A percentile compares a stretch with the other conserved stretches of the same genome.
Conservation (phyloP, 2,113 vertebrate species). For the Struthidea cinerea region DNA sequence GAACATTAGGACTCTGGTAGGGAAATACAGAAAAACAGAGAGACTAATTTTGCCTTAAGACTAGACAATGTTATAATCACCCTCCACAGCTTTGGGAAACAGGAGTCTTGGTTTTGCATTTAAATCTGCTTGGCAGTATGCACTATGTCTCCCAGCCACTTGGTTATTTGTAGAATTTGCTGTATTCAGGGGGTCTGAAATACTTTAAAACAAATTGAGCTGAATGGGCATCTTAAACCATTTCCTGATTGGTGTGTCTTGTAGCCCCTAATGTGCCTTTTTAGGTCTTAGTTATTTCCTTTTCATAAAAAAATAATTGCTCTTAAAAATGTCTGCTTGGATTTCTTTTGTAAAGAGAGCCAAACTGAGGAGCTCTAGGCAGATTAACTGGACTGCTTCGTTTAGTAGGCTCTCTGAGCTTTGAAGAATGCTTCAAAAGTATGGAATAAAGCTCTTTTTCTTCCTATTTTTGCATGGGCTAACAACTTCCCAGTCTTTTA, state of each 20-base stretch:
- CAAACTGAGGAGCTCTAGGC: slow-evolving; percentile 34
- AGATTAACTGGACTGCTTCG: slow-evolving; percentile 60
- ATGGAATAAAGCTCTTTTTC: slow-evolving; percentile 65
- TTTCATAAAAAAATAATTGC: slow-evolving; percentile 68
- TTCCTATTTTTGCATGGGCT: slow-evolving; percentile 45
- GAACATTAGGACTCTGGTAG: neutral
- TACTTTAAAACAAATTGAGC: slow-evolving; percentile 48
- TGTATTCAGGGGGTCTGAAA: slow-evolving; percentile 48
- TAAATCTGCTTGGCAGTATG: slow-evolving; percentile 46
- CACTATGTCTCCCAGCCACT: neutral
- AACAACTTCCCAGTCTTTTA: slow-evolving; percentile 63
- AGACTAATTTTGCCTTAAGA: slow-evolving; percentile 8
- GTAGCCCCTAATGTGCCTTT: slow-evolving; percentile 44
- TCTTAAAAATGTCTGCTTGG: slow-evolving; percentile 62
- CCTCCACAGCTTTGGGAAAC: slow-evolving; percentile 29
- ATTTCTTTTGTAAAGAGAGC: slow-evolving; percentile 63
- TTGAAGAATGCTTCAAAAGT: slow-evolving; percentile 63
- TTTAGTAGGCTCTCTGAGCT: slow-evolving; percentile 57
- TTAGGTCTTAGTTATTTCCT: slow-evolving; percentile 45
- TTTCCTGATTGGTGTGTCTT: slow-evolving; percentile 65
- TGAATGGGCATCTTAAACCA: slow-evolving; percentile 46
- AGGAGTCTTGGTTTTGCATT: slow-evolving; percentile 48
- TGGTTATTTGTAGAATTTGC: slow-evolving; percentile 16
- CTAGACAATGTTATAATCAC: slow-evolving; percentile 18
- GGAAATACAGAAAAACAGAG: neutral